These are phyloP conservation scores for Keiferia lycopersicella DNA, from an alignment of 2,888 invertebrate genomes.

Conservation along the genomic window DNA sequence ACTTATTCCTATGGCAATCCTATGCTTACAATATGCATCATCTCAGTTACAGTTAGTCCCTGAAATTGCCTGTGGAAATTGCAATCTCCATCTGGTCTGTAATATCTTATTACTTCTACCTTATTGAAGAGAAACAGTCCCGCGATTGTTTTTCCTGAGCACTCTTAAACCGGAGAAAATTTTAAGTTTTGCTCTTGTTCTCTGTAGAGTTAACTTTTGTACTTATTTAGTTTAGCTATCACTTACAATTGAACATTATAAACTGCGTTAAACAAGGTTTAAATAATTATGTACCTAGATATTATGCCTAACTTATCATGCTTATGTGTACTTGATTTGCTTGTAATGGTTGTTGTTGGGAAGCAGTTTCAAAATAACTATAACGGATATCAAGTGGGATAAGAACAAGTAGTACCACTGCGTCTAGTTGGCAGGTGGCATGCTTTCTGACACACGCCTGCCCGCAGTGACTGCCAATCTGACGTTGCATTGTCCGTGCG, in stretches of 20 bases:
- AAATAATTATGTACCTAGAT: too few relatives aligned
- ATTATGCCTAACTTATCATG: too few relatives aligned
- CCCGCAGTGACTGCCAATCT: background rate
- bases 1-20: too few relatives aligned
- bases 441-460: conserved; percentile 6
- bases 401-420: background rate
- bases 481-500: background rate
- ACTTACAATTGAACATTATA: conserved; percentile 39
- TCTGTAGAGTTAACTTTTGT: conserved; percentile 41
- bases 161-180: conserved; percentile 40
- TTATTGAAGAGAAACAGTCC: conserved; percentile 27
- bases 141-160: conserved; percentile 32
- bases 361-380: too few relatives aligned
- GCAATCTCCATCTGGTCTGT: background rate
- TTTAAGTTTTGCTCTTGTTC: conserved; percentile 44
- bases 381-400: background rate
- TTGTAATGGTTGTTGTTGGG: too few relatives aligned
- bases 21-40: too few relatives aligned
- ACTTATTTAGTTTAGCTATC: conserved; percentile 38
- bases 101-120: conserved; percentile 28
- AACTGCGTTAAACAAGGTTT: too few relatives aligned
- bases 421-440: background rate
- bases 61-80: background rate
- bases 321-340: too few relatives aligned
- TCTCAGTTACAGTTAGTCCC: too few relatives aligned